Conservation (phyloP, 2,113 vertebrate genomes). For the Marmota flaviventris region DNA sequence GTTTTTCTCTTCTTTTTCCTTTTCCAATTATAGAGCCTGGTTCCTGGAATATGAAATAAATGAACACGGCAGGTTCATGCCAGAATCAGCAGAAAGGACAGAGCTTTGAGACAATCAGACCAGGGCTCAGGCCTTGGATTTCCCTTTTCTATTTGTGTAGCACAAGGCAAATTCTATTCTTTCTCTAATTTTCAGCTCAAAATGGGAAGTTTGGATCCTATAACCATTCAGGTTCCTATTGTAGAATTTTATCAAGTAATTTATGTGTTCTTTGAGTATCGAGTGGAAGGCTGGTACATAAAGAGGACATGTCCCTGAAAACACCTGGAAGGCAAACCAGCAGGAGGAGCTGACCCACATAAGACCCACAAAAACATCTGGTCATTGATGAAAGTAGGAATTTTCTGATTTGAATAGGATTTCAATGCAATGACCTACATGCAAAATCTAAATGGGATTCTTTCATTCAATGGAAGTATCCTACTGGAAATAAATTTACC, state of each 20-base stretch:
- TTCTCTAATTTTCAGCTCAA: neutral
- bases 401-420: neutral
- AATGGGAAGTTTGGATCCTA: neutral
- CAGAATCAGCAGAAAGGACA: neutral
- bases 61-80: neutral
- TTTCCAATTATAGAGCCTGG: neutral
- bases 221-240: neutral
- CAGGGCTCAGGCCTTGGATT: neutral
- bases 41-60: neutral
- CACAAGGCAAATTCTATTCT: neutral
- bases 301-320: neutral
- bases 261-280: neutral
- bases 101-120: neutral
- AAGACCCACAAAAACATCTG: neutral
- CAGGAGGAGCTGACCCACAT: neutral
- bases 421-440: neutral
- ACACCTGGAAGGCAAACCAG: neutral
- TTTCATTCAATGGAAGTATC: neutral
- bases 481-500: neutral
- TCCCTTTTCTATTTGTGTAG: neutral
- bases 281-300: neutral
- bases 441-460: constrained; percentile 17
- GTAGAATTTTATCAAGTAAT: neutral
- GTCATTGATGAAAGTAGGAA: neutral
- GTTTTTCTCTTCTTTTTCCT: neutral